Conservation (phyloP, 2,113 vertebrate species). For the Silurus glanis region DNA sequence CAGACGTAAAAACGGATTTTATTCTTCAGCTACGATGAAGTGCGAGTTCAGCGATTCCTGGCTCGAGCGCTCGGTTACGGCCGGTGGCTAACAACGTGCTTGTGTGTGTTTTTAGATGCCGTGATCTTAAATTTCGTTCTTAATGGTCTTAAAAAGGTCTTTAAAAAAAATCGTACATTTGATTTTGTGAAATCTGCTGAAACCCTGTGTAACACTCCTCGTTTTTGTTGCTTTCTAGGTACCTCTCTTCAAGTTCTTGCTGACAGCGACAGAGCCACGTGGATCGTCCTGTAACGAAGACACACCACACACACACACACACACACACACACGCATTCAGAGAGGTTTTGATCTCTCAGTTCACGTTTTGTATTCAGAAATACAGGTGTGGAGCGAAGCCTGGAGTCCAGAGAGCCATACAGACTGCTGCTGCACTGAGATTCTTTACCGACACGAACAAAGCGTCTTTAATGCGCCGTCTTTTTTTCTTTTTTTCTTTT, state of each 20-base stretch:
- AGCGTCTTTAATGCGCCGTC: neutral
- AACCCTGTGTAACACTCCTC: neutral
- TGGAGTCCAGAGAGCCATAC: neutral
- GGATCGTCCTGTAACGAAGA: slow-evolving; percentile 82
- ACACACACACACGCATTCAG: neutral
- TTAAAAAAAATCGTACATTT: too few species aligned
- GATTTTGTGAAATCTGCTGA: too few species aligned
- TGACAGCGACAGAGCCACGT: slow-evolving; percentile 85
- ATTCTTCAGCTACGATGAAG: too few species aligned
- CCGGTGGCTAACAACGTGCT: too few species aligned
- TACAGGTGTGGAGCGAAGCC: neutral
- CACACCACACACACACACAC: neutral
- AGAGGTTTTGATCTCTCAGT: neutral
- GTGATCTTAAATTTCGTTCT: too few species aligned
- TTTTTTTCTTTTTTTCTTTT: too few species aligned
- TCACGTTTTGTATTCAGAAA: neutral
- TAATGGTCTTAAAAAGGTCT: too few species aligned
- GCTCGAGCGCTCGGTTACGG: too few species aligned
- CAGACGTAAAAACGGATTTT: too few species aligned
- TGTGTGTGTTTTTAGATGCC: too few species aligned
- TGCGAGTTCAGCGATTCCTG: too few species aligned
- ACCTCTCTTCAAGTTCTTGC: slow-evolving; percentile 87
- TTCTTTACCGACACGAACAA: slow-evolving; percentile 16
- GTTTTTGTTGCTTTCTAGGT: slow-evolving; percentile 64
- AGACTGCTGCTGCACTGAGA: slow-evolving; percentile 17